Conservation (phyloP, 2,113 vertebrate genomes). For the Diadophis punctatus region DNA sequence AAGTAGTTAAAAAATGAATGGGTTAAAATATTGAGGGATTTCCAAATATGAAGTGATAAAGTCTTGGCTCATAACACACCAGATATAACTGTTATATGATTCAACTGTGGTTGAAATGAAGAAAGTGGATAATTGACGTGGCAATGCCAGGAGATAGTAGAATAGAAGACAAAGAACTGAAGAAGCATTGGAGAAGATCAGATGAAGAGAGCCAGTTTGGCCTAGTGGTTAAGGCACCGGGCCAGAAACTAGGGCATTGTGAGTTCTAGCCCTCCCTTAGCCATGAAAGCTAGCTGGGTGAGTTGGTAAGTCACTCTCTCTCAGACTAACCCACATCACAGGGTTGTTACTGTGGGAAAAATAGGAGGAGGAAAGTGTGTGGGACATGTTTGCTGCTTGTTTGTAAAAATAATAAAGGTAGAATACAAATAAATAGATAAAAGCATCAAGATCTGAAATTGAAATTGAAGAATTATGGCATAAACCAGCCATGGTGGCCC, state of each 20-base stretch:
- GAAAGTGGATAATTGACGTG: background rate
- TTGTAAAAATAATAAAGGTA: no score
- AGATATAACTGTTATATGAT: background rate
- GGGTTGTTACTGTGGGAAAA: no score
- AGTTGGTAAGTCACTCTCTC: background rate
- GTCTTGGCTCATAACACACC: background rate
- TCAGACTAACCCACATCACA: no score
- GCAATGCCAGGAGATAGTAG: background rate
- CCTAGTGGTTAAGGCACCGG: no score
- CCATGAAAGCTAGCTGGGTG: background rate
- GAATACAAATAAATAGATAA: background rate
- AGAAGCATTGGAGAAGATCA: background rate
- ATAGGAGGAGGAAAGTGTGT: no score
- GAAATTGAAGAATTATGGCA: background rate
- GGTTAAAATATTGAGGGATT: background rate
- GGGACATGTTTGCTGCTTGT: no score
- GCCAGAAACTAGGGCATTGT: background rate
- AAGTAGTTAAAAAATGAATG: background rate
- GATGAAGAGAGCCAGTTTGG: background rate
- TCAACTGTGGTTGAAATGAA: background rate
- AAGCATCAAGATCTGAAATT: background rate
- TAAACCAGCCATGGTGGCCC: background rate
- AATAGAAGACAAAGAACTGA: background rate
- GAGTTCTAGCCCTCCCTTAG: background rate
- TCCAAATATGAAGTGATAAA: background rate